Percentiles rank a stretch among this genome's conserved stretches.
Conservation (phyloP, 2,888 invertebrate species). For the Hypolimnas misippus region DNA sequence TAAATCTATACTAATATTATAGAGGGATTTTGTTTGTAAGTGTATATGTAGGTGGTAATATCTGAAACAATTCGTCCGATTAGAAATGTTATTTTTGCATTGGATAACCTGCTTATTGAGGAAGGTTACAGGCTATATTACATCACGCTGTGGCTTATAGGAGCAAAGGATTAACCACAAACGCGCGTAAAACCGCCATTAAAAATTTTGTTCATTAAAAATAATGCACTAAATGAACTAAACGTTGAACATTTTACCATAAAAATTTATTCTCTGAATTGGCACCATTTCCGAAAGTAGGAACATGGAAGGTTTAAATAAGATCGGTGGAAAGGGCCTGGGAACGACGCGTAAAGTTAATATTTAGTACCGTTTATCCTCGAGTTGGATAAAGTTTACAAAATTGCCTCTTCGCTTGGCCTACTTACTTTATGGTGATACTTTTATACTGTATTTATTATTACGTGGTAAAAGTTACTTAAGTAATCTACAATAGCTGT, state of each 20-base stretch:
- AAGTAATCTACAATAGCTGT: not conserved
- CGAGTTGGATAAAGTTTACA: conserved; percentile 15
- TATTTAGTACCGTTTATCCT: conserved; percentile 29
- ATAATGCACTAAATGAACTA: not conserved
- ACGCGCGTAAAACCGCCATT: too few species aligned
- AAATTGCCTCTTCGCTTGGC: conserved; percentile 14
- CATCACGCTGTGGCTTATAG: too few species aligned
- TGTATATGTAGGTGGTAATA: too few species aligned
- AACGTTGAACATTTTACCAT: not conserved
- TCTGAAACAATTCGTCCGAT: too few species aligned
- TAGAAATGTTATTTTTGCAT: too few species aligned
- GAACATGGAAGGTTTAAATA: conserved; percentile 11
- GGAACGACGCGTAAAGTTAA: conserved; percentile 14
- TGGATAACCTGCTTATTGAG: too few species aligned
- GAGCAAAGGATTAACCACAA: too few species aligned
- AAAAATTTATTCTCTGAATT: not conserved
- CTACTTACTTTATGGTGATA: conserved; percentile 20
- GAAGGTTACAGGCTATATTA: too few species aligned
- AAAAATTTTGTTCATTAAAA: not conserved
- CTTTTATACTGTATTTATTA: conserved; percentile 17
- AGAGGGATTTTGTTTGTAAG: too few species aligned
- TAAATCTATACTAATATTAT: too few species aligned
- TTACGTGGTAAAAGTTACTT: conserved; percentile 6
- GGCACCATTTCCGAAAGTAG: not conserved
- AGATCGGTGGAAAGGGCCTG: conserved; percentile 19